These are phyloP conservation scores for Drosophila anceps DNA, from an alignment of 2,888 invertebrate genomes.

Conservation along the genomic window DNA sequence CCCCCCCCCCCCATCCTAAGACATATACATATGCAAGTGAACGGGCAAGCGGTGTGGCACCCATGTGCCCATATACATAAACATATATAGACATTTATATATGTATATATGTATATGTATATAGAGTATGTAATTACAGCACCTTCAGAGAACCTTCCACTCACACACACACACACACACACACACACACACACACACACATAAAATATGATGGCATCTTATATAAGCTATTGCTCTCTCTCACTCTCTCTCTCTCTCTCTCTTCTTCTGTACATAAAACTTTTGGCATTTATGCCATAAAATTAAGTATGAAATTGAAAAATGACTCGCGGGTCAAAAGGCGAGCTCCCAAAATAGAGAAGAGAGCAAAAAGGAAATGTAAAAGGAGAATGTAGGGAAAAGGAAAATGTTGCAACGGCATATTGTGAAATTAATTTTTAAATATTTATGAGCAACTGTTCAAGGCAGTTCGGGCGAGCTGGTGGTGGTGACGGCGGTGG, in stretches of 20 bases:
- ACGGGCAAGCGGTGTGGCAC: neutral
- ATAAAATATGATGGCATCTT: conserved; percentile 74
- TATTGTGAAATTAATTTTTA: conserved; percentile 84
- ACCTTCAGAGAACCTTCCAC: conserved; percentile 55
- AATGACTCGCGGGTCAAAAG: conserved; percentile 63
- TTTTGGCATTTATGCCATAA: conserved; percentile 77
- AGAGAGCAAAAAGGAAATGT: conserved; percentile 1
- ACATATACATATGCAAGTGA: conserved; percentile 57
- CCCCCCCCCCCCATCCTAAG: neutral
- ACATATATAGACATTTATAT: conserved; percentile 55
- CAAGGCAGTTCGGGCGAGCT: conserved; percentile 49
- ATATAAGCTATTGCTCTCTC: conserved; percentile 47
- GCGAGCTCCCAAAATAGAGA: conserved; percentile 14
- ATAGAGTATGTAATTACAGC: conserved; percentile 32
- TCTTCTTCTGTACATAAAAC: conserved; percentile 48
- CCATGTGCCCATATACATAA: conserved; percentile 6
- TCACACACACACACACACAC: too few relatives aligned
- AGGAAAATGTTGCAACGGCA: conserved; percentile 45
- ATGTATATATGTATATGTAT: conserved; percentile 17
- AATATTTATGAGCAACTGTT: conserved; percentile 79
- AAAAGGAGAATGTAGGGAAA: neutral
- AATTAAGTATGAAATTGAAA: conserved; percentile 82
- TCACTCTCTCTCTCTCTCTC: neutral
- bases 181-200: conserved; percentile 23
- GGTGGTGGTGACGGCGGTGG: neutral